phyloP scores from a whole-genome alignment of 2,113 vertebrate species.

The Toxostoma redivivum region DNA sequence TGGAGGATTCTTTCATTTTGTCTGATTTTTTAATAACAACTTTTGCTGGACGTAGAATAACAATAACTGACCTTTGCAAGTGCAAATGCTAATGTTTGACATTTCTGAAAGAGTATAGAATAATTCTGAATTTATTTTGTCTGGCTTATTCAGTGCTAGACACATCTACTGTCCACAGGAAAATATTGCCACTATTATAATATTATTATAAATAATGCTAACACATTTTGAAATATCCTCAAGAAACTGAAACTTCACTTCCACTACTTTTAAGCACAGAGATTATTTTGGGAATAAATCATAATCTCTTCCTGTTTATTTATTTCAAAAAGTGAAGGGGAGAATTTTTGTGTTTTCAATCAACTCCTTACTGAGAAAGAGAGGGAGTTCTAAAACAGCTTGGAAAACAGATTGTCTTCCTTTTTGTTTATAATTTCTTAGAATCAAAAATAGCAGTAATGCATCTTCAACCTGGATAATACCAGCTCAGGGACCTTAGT shows the following conservation, averaged over 20 bases:
- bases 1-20: not conserved
- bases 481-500: conserved; percentile 4
- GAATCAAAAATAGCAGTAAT: conserved; percentile 19
- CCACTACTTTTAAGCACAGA: not conserved
- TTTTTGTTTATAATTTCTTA: conserved; percentile 14
- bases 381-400: not conserved
- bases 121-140: not conserved
- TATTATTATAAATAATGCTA: not conserved
- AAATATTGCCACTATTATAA: not conserved
- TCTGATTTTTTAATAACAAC: not conserved
- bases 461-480: conserved; percentile 4
- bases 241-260: not conserved
- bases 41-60: not conserved
- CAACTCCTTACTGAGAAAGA: not conserved
- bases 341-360: not conserved
- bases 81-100: not conserved
- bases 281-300: not conserved
- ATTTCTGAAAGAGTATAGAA: not conserved
- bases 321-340: not conserved
- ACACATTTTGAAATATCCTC: not conserved
- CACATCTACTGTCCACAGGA: not conserved
- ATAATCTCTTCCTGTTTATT: not conserved
- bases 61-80: not conserved
- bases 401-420: conserved; percentile 35
- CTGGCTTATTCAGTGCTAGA: not conserved